Percentiles rank a stretch among this genome's conserved stretches.
These are phyloP conservation scores for Cataglyphis livida DNA, from an alignment of 2,888 invertebrate genomes.

Conservation along the genomic window DNA sequence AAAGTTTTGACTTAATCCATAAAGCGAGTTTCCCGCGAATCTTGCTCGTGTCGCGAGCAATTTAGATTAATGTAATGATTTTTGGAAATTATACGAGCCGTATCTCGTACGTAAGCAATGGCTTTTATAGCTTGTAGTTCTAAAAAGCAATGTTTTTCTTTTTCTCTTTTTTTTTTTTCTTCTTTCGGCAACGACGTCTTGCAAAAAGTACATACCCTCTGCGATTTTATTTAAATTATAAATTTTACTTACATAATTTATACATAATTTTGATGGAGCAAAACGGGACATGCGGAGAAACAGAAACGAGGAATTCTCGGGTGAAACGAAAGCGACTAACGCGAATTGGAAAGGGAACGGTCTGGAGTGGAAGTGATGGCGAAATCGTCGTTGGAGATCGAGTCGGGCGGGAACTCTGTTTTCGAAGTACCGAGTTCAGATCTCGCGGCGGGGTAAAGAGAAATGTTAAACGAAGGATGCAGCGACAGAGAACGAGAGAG, in stretches of 20 bases:
- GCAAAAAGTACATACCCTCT: neutral
- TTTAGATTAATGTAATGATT: slow-evolving; percentile 65
- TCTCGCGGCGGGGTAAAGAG: slow-evolving; percentile 24
- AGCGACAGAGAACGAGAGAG: slow-evolving; percentile 16
- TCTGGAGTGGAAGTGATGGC: slow-evolving; percentile 70
- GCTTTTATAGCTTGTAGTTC: neutral
- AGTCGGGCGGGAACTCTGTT: slow-evolving; percentile 62
- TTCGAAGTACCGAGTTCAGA: slow-evolving; percentile 56
- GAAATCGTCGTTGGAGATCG: slow-evolving; percentile 53
- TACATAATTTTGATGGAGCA: slow-evolving; percentile 72
- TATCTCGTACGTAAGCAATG: slow-evolving; percentile 33
- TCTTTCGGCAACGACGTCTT: neutral
- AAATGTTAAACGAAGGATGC: slow-evolving; percentile 45
- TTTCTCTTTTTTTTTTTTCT: neutral
- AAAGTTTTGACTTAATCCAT: slow-evolving; percentile 77
- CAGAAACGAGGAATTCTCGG: slow-evolving; percentile 47
- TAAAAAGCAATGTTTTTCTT: neutral
- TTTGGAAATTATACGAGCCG: slow-evolving; percentile 53
- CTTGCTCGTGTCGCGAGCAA: slow-evolving; percentile 47
- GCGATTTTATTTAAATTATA: slow-evolving; percentile 72
- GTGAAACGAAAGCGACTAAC: slow-evolving; percentile 67
- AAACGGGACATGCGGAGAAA: slow-evolving; percentile 47
- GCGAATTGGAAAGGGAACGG: slow-evolving; percentile 58
- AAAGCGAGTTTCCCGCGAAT: slow-evolving; percentile 63
- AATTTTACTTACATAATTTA: slow-evolving; percentile 71